Conservation (phyloP, 2,113 vertebrate species). For the Lasiurus borealis region DNA sequence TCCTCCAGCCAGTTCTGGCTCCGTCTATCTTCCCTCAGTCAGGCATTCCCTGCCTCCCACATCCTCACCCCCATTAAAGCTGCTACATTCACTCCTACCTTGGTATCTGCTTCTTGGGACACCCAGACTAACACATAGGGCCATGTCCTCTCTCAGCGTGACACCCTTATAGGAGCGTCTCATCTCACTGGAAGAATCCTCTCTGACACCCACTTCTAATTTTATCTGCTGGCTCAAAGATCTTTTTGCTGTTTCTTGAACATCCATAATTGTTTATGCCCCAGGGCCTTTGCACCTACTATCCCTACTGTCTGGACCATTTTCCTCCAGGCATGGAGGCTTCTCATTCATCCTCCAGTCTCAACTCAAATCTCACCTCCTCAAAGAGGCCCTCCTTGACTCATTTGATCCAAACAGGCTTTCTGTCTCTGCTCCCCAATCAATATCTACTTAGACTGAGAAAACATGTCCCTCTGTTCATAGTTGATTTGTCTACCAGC, state of each 20-base stretch:
- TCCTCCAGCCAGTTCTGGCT: not conserved
- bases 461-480: not conserved
- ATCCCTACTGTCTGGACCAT: not conserved
- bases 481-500: not conserved
- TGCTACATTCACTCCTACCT: not conserved
- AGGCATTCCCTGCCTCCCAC: not conserved
- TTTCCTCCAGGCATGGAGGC: not conserved
- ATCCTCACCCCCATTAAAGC: not conserved
- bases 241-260: not conserved
- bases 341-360: not conserved
- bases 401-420: constrained; percentile 26
- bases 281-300: not conserved
- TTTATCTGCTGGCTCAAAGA: rapidly evolving
- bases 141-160: not conserved
- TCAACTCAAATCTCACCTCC: not conserved
- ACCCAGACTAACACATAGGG: rapidly evolving
- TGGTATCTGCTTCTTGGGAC: not conserved
- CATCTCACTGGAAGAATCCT: not conserved
- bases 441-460: not conserved
- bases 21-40: not conserved
- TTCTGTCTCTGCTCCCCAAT: constrained; percentile 27
- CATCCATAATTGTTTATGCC: not conserved
- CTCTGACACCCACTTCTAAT: not conserved
- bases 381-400: constrained; percentile 26
- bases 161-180: not conserved